These are phyloP conservation scores for Andrena hattorfiana DNA, from an alignment of 2,888 invertebrate genomes.

Conservation along the genomic window DNA sequence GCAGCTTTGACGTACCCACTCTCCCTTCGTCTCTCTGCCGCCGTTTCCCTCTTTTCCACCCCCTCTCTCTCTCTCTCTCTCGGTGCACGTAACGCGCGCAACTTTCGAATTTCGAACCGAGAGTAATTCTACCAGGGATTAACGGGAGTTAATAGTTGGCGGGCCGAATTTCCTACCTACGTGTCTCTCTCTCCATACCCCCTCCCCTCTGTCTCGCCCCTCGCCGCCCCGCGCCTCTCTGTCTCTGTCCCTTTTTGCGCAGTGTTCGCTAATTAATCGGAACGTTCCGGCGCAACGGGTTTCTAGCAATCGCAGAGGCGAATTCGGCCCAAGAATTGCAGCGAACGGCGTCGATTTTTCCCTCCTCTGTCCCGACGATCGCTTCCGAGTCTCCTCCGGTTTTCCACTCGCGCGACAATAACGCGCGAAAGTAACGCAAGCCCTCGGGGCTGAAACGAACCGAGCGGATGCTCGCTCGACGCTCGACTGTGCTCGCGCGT, in stretches of 20 bases:
- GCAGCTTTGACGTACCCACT: constrained; percentile 51
- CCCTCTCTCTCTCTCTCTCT: neutral
- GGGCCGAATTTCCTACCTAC: constrained; percentile 27
- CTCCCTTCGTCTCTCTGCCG: neutral
- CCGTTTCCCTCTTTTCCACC: no score
- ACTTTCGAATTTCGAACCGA: constrained; percentile 48
- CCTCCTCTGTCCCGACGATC: no score
- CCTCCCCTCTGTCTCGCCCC: no score
- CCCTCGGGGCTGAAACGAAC: no score
- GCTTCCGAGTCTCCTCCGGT: no score
- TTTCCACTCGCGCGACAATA: no score
- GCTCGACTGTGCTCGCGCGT: neutral
- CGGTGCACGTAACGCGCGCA: constrained; percentile 21
- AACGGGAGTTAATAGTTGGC: constrained; percentile 55
- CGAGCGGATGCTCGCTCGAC: constrained; percentile 41
- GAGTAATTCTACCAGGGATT: constrained; percentile 56
- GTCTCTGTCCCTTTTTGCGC: neutral
- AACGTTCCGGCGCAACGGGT: neutral
- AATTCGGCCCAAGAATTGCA: neutral
- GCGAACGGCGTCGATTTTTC: no score
- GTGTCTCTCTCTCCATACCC: neutral
- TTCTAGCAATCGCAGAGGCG: neutral
- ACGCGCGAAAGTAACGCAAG: no score
- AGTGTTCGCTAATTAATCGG: constrained; percentile 33
- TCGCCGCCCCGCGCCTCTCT: neutral